These are phyloP conservation scores for Enteromius mattozi DNA, from an alignment of 2,797 vertebrate genomes.

Conservation along the genomic window DNA sequence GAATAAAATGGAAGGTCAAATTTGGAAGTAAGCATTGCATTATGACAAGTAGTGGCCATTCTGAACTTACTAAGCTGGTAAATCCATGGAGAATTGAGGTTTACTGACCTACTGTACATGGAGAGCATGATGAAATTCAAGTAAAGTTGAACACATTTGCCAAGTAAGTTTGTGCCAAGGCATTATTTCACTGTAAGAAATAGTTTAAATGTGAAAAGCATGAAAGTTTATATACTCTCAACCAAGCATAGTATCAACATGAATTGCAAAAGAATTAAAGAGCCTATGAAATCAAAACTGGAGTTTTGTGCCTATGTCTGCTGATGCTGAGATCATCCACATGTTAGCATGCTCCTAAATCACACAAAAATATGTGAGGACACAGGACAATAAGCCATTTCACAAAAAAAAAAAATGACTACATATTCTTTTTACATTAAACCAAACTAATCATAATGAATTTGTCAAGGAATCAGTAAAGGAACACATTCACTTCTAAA, in stretches of 20 bases:
- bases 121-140: slow-evolving; percentile 40
- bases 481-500: slow-evolving; percentile 19
- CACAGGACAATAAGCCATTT: background rate
- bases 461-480: slow-evolving; percentile 9
- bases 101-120: slow-evolving; percentile 20
- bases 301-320: background rate
- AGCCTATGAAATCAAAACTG: background rate
- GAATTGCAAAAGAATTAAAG: background rate
- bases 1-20: background rate
- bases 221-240: slow-evolving; percentile 41
- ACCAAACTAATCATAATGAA: background rate
- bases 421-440: background rate
- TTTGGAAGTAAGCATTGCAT: background rate
- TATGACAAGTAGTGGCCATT: background rate
- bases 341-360: slow-evolving; percentile 16
- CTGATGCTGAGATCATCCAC: background rate
- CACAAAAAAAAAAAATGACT: background rate
- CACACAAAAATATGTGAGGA: background rate
- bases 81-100: background rate
- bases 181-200: background rate
- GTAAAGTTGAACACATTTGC: slow-evolving; percentile 41
- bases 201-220: slow-evolving; percentile 19
- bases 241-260: background rate
- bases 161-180: slow-evolving; percentile 25
- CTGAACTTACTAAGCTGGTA: background rate